A percentile compares a stretch with the other conserved stretches of the same genome.
Evolutionary conservation across 2,113 vertebrate genomes (phyloP).

Genomic region (Sinosuthora webbiana): DNA sequence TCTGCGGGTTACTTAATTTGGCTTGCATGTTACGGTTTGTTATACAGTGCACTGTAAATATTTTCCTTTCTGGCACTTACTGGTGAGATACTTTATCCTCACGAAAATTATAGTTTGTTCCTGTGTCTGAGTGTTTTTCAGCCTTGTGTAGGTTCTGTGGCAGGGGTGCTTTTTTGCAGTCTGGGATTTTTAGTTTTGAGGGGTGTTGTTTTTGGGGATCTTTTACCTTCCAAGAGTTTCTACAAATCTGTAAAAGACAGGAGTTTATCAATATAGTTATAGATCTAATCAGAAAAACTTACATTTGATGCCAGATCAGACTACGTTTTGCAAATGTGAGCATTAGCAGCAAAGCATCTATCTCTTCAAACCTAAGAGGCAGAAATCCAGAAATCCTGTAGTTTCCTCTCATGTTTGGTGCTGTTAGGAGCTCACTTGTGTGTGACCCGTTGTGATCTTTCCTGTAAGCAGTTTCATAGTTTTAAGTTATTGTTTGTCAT

Average conservation of each 20-base stretch:
- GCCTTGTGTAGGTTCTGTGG: background rate
- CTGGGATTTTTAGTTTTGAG: background rate
- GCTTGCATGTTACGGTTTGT: background rate
- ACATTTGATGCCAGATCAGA: accelerated
- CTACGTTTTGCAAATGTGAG: accelerated
- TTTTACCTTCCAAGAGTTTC: background rate
- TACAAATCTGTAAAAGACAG: background rate
- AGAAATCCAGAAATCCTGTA: background rate
- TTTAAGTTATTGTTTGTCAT: background rate
- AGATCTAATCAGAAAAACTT: background rate
- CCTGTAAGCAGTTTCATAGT: background rate
- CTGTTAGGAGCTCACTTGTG: background rate
- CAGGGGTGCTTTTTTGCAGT: background rate
- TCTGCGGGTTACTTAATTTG: background rate
- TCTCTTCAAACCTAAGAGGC: background rate
- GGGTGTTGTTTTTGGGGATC: background rate
- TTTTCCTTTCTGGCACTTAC: background rate
- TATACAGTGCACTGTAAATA: background rate
- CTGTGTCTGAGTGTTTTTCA: background rate
- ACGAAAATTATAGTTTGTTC: background rate
- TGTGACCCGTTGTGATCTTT: background rate
- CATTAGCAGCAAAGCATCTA: background rate
- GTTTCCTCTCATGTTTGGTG: background rate
- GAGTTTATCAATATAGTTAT: background rate
- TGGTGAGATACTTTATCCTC: background rate